Evolutionary conservation across 2,797 vertebrate genomes (phyloP).

Genomic region (Micromesistius poutassou): DNA sequence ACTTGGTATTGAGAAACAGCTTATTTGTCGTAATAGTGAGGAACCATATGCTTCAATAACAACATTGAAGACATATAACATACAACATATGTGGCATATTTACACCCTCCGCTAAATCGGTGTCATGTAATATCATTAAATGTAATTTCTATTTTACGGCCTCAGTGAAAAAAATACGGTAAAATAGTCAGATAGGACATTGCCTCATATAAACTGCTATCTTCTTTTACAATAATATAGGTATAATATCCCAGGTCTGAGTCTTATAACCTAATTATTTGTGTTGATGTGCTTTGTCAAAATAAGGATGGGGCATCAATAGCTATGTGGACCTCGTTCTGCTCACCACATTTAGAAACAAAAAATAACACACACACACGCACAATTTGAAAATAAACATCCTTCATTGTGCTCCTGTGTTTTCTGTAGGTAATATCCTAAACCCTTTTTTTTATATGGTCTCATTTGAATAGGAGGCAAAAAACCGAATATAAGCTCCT

Average conservation of each 20-base stretch:
- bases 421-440: slow-evolving; percentile 59
- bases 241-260: slow-evolving; percentile 39
- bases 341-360: background rate
- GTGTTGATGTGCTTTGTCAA: background rate
- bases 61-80: background rate
- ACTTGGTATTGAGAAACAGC: no score
- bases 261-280: background rate
- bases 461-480: slow-evolving; percentile 69
- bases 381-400: slow-evolving; percentile 52
- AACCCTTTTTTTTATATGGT: slow-evolving; percentile 45
- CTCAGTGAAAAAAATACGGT: slow-evolving; percentile 7
- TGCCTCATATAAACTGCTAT: slow-evolving; percentile 25
- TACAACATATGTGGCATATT: background rate
- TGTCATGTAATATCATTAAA: background rate
- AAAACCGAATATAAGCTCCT: slow-evolving; percentile 37
- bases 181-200: slow-evolving; percentile 29
- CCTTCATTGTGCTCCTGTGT: slow-evolving; percentile 37
- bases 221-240: slow-evolving; percentile 41
- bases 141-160: slow-evolving; percentile 19
- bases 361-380: slow-evolving; percentile 33
- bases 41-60: background rate
- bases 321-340: background rate
- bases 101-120: background rate
- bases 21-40: background rate
- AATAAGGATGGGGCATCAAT: background rate